Evolutionary conservation across 2,888 invertebrate genomes (phyloP).

Genomic region (Hoplodrina blanda): DNA sequence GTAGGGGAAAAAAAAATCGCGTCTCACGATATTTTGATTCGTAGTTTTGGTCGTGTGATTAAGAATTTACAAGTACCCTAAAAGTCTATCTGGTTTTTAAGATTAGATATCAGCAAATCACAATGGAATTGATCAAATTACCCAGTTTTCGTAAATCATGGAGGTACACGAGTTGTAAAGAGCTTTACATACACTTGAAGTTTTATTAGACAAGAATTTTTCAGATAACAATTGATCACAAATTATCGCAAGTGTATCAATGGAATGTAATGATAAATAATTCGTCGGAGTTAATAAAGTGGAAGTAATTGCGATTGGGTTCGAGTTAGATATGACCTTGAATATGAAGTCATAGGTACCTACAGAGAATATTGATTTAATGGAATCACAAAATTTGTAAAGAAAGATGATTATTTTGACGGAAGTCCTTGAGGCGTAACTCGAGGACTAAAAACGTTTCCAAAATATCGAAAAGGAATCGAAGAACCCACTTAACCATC

Average conservation of each 20-base stretch:
- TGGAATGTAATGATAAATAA: not conserved
- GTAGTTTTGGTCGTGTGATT: not conserved
- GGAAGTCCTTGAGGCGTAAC: too few relatives aligned
- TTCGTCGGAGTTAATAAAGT: not conserved
- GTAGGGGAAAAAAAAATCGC: not conserved
- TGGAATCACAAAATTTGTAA: not conserved
- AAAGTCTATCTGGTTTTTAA: not conserved
- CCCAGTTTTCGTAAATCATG: not conserved
- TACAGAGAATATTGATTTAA: not conserved
- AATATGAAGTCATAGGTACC: slow-evolving; percentile 1
- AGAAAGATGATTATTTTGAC: not conserved
- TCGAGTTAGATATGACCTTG: not conserved
- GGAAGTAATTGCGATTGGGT: not conserved
- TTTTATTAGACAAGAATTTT: not conserved
- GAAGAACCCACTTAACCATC: not conserved
- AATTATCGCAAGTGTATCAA: not conserved
- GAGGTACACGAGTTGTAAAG: not conserved
- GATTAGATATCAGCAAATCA: not conserved
- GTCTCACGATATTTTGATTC: not conserved
- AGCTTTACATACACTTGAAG: not conserved
- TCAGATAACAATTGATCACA: slow-evolving; percentile 13
- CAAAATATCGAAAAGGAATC: not conserved
- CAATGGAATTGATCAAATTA: not conserved
- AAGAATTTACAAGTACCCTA: not conserved
- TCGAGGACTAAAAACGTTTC: not conserved